Evolutionary conservation across 2,797 vertebrate genomes (phyloP), one percentile per base, ranked within the genome.

Genomic region (Dicrostonyx torquatus): DNA sequence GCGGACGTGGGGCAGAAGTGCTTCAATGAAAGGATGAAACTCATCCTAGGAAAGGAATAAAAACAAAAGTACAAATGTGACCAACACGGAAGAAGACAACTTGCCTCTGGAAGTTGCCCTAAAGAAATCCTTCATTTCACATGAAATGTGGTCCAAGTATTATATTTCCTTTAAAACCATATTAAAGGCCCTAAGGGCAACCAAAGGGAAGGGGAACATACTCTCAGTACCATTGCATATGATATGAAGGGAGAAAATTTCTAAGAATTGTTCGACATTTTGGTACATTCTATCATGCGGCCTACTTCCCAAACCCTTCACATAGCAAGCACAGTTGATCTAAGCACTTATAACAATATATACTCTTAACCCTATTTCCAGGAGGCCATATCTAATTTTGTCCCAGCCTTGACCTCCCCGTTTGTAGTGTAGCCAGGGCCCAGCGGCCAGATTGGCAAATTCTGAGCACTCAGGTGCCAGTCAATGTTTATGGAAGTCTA

Each of bases 21-120:
- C 99, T 99, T 99, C 99, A 22, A 99, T 99, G 99, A 99, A 99
- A 97, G 99, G 99, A 99, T 99, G 99, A 98, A 99, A 99, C 98
- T 99, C 99, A 99, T 99, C 99, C 99, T 99, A 91, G 8, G 75
- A 97, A 64, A 78, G 86, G 97, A 97, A 97, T 82, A 91, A 96
- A 94, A 96, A 97, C 55, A 93, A 85, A 94, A 93, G 64, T 3
- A 17, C 26, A 73, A 72, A 94, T 85, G 85, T 77, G 24, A 20
- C 84, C 66, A 31, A 72, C n/a, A 31, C 50, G 53, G 76, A 93
- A 92, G 83, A 70, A 18, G 83, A 79, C n/a, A 18, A n/a, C 79
- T 40, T 68, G 75, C 34, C 79, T 91, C 15, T 40, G 66, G 60
- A 26, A 83, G 37, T 70, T 34, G 43, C 66, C 72, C 68, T 77